Conservation (phyloP, 2,888 invertebrate genomes). For the Ramazzottius varieornatus region DNA sequence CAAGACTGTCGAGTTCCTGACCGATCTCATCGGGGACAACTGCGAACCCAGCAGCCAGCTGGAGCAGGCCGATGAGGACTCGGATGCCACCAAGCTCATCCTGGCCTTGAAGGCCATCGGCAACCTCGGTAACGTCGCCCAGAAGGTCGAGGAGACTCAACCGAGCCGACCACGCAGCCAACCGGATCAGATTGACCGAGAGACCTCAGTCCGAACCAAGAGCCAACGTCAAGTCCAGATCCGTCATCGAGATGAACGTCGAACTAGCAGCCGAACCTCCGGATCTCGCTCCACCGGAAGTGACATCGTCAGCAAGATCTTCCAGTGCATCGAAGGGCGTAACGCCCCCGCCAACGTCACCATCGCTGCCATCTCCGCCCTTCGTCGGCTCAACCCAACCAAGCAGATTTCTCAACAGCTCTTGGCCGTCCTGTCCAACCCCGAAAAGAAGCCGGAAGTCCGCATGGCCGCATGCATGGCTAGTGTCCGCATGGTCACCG, state of each 20-base stretch:
- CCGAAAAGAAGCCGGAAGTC: background rate
- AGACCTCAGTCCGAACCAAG: too few relatives aligned
- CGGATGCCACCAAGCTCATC: slow-evolving; percentile 3
- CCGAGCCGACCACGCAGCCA: too few relatives aligned
- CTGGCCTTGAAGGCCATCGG: background rate
- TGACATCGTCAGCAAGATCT: background rate
- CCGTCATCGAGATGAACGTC: too few relatives aligned
- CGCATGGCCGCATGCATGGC: background rate
- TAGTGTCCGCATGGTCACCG: background rate
- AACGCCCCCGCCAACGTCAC: background rate
- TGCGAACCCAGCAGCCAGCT: background rate
- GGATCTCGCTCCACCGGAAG: too few relatives aligned
- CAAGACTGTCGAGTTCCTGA: background rate
- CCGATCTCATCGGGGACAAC: background rate
- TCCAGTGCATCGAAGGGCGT: background rate
- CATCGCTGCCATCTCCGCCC: background rate
- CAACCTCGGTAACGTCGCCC: background rate
- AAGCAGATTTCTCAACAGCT: background rate
- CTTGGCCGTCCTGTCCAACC: background rate
- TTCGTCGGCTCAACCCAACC: background rate
- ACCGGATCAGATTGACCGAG: too few relatives aligned
- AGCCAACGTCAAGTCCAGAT: background rate
- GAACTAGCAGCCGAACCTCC: too few relatives aligned
- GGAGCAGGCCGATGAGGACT: background rate
- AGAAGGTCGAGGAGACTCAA: background rate